phyloP scores from a whole-genome alignment of 2,888 invertebrate genomes.

The Sthenelais limicola region DNA sequence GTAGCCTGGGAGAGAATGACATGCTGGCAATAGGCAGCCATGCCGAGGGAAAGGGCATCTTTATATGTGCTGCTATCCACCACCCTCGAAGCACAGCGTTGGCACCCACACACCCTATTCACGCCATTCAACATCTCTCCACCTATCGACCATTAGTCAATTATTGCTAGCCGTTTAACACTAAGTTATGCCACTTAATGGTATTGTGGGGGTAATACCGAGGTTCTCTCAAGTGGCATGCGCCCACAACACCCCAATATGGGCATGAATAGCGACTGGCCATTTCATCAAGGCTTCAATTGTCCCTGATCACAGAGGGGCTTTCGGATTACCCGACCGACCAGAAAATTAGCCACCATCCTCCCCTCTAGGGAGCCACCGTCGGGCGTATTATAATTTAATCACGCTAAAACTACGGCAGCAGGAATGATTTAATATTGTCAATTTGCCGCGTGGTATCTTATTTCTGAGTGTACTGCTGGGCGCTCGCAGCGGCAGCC shows the following conservation, averaged over 20 bases:
- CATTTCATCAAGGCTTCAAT: conserved; percentile 30
- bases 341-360: conserved; percentile 32
- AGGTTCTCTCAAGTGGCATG: background rate
- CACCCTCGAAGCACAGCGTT: too few species aligned
- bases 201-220: conserved; percentile 34
- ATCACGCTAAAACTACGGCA: conserved; percentile 33
- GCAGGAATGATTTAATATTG: conserved; percentile 34
- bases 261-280: background rate
- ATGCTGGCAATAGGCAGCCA: too few species aligned
- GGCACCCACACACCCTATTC: too few species aligned
- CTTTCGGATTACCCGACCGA: conserved; percentile 31
- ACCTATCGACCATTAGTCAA: conserved; percentile 37
- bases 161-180: conserved; percentile 36
- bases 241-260: background rate
- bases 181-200: conserved; percentile 37
- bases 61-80: too few species aligned
- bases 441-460: conserved; percentile 31
- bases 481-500: background rate
- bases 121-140: too few species aligned
- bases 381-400: conserved; percentile 41
- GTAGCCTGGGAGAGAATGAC: too few species aligned
- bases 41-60: too few species aligned
- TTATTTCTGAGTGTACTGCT: conserved; percentile 33
- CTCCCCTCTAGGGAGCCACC: conserved; percentile 3
- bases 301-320: conserved; percentile 4